phyloP scores from a whole-genome alignment of 2,888 invertebrate species.

The Ophion costatus region DNA sequence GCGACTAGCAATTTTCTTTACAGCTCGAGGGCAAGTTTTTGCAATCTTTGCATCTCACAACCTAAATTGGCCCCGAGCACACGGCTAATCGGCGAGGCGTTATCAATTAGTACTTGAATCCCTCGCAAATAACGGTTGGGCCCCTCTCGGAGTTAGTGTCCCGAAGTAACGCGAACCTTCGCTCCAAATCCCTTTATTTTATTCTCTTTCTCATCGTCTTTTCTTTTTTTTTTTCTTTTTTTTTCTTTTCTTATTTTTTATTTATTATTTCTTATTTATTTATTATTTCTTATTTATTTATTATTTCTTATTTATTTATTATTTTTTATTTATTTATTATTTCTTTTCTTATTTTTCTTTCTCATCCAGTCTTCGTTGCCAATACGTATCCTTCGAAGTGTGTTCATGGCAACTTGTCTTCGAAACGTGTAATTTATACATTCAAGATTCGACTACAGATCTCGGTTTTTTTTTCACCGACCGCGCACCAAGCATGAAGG shows the following conservation, averaged over 20 bases:
- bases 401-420: slow-evolving; percentile 34
- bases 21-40: slow-evolving; percentile 71
- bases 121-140: slow-evolving; percentile 10
- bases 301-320: no score
- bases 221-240: no score
- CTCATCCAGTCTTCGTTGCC: neutral
- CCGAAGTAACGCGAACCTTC: slow-evolving; percentile 29
- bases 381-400: slow-evolving; percentile 41
- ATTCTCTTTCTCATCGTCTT: neutral
- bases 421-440: slow-evolving; percentile 16
- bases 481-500: slow-evolving; percentile 23
- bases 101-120: slow-evolving; percentile 76
- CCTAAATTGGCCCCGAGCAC: slow-evolving; percentile 76
- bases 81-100: slow-evolving; percentile 77
- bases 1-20: slow-evolving; percentile 75
- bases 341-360: neutral
- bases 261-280: no score
- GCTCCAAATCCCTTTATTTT: neutral
- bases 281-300: no score
- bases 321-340: no score
- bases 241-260: no score
- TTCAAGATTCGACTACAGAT: slow-evolving; percentile 32
- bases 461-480: slow-evolving; percentile 31
- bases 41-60: slow-evolving; percentile 77
- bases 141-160: slow-evolving; percentile 15